A percentile compares a stretch with the other conserved stretches of the same genome.
Evolutionary conservation across 1,140 invertebrate genomes (phyloP).

Genomic region (Argopecten irradians): DNA sequence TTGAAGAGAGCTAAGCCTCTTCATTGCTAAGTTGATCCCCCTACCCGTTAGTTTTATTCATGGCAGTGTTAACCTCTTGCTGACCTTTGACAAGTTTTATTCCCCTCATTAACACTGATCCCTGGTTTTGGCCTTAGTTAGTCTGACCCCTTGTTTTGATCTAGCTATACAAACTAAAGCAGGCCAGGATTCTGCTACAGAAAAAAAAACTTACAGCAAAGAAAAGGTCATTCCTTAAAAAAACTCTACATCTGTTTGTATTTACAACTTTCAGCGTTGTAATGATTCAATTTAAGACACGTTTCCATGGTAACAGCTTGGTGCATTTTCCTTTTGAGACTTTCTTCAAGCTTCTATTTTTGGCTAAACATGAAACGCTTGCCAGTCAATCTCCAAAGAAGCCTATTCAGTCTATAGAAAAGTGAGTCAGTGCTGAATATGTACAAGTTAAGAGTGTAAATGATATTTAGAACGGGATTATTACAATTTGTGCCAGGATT

Average conservation of each 20-base stretch:
- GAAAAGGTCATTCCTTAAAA: not conserved
- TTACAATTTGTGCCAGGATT: not conserved
- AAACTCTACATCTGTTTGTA: not conserved
- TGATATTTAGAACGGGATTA: not conserved
- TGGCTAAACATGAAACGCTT: not conserved
- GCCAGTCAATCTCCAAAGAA: not conserved
- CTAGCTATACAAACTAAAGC: no score
- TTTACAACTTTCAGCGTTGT: not conserved
- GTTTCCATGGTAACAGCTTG: not conserved
- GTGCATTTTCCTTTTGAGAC: not conserved
- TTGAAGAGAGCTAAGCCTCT: no score
- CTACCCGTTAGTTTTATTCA: no score
- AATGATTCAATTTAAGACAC: constrained; percentile 2
- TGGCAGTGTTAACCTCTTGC: no score
- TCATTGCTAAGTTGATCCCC: no score
- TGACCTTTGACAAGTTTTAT: no score
- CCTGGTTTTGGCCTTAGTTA: no score
- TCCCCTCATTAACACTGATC: no score
- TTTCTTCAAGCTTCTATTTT: not conserved
- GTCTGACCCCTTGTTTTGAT: no score
- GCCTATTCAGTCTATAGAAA: not conserved
- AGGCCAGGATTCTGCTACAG: no score
- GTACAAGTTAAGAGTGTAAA: not conserved
- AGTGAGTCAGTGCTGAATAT: not conserved
- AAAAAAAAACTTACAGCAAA: not conserved